Conservation (phyloP, 2,797 vertebrate genomes). For the Salarias fasciatus region DNA sequence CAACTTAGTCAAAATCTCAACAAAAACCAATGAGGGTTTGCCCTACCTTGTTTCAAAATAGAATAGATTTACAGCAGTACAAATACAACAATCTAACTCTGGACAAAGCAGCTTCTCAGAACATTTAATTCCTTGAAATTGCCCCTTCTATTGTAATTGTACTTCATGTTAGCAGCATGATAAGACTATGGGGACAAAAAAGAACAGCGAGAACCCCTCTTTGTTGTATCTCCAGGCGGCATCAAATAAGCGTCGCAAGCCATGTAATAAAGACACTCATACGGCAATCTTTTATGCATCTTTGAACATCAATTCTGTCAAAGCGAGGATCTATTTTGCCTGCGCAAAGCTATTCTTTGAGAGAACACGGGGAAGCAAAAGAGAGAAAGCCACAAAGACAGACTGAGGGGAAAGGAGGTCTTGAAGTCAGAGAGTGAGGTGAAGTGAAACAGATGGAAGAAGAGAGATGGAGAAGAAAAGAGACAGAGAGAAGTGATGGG, state of each 20-base stretch:
- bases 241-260: conserved; percentile 17
- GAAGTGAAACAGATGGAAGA: conserved; percentile 74
- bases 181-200: conserved; percentile 19
- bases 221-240: conserved; percentile 3
- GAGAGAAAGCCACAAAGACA: conserved; percentile 52
- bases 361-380: conserved; percentile 44
- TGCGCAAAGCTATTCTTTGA: conserved; percentile 67
- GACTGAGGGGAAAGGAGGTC: conserved; percentile 50
- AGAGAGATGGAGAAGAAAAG: conserved; percentile 69
- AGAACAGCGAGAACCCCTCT: conserved; percentile 1
- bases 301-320: conserved; percentile 47
- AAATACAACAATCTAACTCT: conserved; percentile 14
- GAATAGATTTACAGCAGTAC: conserved; percentile 16
- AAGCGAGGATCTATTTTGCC: conserved; percentile 39
- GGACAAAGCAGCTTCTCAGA: conserved; percentile 20
- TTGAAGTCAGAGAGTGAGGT: conserved; percentile 65
- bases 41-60: conserved; percentile 11
- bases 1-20: no score
- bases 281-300: conserved; percentile 37
- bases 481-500: conserved; percentile 67
- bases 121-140: conserved; percentile 38
- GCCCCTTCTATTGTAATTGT: conserved; percentile 10
- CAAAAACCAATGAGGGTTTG: neutral
- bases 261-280: conserved; percentile 27
- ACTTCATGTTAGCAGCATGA: conserved; percentile 13